Evolutionary conservation across 2,797 vertebrate species (phyloP).

Genomic region (Lagocephalus sceleratus): DNA sequence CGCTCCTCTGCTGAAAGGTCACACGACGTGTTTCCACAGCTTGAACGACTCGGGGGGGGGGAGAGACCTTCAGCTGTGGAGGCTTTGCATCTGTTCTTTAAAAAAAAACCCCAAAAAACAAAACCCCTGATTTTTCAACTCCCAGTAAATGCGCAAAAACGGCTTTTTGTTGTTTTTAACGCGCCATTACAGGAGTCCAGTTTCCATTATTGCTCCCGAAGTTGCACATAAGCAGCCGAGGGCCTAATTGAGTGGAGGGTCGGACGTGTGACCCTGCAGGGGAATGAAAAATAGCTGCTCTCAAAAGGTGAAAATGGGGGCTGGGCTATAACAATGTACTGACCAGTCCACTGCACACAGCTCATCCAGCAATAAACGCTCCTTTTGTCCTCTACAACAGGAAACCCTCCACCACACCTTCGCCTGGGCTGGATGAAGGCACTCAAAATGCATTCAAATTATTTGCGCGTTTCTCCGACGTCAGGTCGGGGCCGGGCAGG

Average conservation of each 20-base stretch:
- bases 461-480: too few relatives aligned
- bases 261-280: constrained; percentile 48
- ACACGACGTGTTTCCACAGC: constrained; percentile 42
- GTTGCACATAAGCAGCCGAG: constrained; percentile 22
- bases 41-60: constrained; percentile 22
- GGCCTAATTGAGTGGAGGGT: constrained; percentile 55
- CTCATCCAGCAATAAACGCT: constrained; percentile 60
- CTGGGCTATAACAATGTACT: constrained; percentile 49
- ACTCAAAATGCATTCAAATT: too few relatives aligned
- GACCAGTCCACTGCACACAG: constrained; percentile 55
- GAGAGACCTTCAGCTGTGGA: constrained; percentile 4
- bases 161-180: neutral
- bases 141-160: neutral
- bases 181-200: constrained; percentile 4
- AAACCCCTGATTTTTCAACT: neutral
- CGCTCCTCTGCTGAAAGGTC: constrained; percentile 28
- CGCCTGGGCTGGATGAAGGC: constrained; percentile 1
- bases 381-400: constrained; percentile 56
- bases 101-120: too few relatives aligned
- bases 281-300: constrained; percentile 50
- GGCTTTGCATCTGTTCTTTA: neutral
- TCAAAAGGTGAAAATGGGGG: constrained; percentile 41
- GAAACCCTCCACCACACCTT: constrained; percentile 27
- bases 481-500: too few relatives aligned
- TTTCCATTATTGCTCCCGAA: constrained; percentile 31